Evolutionary conservation across 2,113 vertebrate genomes (phyloP), one percentile per base, ranked within the genome.

Genomic region (Nicator chloris): DNA sequence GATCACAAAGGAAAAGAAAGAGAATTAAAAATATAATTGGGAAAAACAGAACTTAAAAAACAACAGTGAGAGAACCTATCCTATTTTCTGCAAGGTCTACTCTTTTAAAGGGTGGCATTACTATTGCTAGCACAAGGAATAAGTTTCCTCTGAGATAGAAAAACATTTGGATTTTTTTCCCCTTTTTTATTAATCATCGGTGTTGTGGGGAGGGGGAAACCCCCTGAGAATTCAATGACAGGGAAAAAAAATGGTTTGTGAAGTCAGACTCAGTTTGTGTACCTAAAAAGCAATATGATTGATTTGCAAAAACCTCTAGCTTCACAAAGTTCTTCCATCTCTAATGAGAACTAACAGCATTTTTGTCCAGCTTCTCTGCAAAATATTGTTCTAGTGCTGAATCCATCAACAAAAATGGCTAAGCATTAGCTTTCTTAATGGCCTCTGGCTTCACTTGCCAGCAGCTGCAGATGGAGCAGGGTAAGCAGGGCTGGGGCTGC

Each of bases 371-470:
- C 92, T 96, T 96, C 96, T 78, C 94, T 94, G 88, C 92, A 96
- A 96, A 96, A 97, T 96, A 93, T 95, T 96, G 96, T 90, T 94
- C 92, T 96, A 90, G 86, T 92, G 84, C 94, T 96, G 93, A 97
- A 96, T 97, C 95, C 95, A 97, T 97, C 96, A 96, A 96, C 95
- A 96, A 94, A 96, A 95, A 96, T 95, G 95, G 96, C 91, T 94
- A 95, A 92, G 94, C 93, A 93, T 96, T 95, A 95, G 96, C 93
- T 94, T 96, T 93, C 94, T 91, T 96, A 97, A 97, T 97, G 92
- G 96, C 73, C 86, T 95, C 93, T 95, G 90, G 72, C 82, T 94
- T 95, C 64, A 68, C 79, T 93, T 97, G 93, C 96, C 97, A 97
- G 95, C 72, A 88, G 60, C 93, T 97, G 95, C 95, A 96, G 95